Conservation (phyloP, 2,888 invertebrate genomes). For the Carpatolechia fugitivella region DNA sequence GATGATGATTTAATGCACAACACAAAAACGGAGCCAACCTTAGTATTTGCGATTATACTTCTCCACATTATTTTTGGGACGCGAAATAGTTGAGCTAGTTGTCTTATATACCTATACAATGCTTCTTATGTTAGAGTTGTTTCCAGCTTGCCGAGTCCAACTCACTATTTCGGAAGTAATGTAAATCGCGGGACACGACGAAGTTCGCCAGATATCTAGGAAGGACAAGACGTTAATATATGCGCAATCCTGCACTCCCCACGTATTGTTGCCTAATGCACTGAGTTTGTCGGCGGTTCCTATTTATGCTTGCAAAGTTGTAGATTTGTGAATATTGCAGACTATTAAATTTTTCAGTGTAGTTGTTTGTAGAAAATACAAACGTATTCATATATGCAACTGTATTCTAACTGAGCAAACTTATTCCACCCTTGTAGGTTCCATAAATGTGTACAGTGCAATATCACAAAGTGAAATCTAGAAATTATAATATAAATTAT, state of each 20-base stretch:
- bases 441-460: background rate
- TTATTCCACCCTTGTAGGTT: background rate
- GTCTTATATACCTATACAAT: conserved; percentile 29
- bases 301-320: conserved; percentile 56
- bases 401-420: too few relatives aligned
- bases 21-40: conserved; percentile 1
- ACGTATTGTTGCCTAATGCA: conserved; percentile 72
- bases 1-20: too few relatives aligned
- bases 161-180: conserved; percentile 71
- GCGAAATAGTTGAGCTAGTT: conserved; percentile 27
- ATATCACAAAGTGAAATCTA: background rate
- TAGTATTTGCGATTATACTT: conserved; percentile 16
- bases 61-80: conserved; percentile 36
- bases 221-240: conserved; percentile 78
- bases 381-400: too few relatives aligned
- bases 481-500: too few relatives aligned
- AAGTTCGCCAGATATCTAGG: conserved; percentile 72
- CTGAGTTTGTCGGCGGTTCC: conserved; percentile 60
- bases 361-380: conserved; percentile 15
- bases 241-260: conserved; percentile 66
- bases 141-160: conserved; percentile 52
- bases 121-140: conserved; percentile 33
- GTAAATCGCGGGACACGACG: conserved; percentile 69
- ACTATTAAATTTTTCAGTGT: conserved; percentile 31
- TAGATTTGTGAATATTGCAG: conserved; percentile 39